These are phyloP conservation scores for Terebella lapidaria DNA, from an alignment of 2,888 invertebrate genomes.

Conservation along the genomic window DNA sequence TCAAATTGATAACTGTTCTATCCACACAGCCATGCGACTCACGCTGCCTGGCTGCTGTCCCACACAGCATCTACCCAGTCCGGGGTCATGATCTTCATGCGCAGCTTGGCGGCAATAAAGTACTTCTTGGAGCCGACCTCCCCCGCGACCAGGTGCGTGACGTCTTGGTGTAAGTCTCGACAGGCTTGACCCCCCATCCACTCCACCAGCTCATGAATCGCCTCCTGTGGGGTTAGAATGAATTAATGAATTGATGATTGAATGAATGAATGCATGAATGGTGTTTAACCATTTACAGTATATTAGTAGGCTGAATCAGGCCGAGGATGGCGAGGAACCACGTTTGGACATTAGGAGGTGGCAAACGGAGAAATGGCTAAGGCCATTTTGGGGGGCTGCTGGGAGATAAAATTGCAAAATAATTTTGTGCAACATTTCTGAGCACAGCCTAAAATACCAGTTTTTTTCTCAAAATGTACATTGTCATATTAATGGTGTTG, in stretches of 20 bases:
- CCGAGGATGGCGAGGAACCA: too few relatives aligned
- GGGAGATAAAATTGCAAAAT: too few relatives aligned
- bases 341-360: too few relatives aligned
- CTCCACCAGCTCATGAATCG: conserved; percentile 32
- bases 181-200: conserved; percentile 53
- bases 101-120: conserved; percentile 63
- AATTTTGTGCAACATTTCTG: too few relatives aligned
- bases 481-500: too few relatives aligned
- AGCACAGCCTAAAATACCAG: too few relatives aligned
- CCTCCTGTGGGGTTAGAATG: conserved; percentile 18
- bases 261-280: not conserved
- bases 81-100: conserved; percentile 69
- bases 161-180: conserved; percentile 53
- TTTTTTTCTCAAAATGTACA: too few relatives aligned
- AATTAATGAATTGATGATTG: not conserved
- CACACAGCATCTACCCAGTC: conserved; percentile 79
- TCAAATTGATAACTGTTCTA: not conserved
- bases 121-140: conserved; percentile 54
- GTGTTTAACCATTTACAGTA: not conserved
- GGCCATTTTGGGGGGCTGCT: too few relatives aligned
- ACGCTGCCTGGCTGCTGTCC: conserved; percentile 64
- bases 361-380: not conserved
- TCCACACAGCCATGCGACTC: conserved; percentile 55
- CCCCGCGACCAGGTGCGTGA: conserved; percentile 76
- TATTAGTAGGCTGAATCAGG: too few relatives aligned